Conservation (phyloP, 2,888 invertebrate genomes). For the Synanthedon formicaeformis region DNA sequence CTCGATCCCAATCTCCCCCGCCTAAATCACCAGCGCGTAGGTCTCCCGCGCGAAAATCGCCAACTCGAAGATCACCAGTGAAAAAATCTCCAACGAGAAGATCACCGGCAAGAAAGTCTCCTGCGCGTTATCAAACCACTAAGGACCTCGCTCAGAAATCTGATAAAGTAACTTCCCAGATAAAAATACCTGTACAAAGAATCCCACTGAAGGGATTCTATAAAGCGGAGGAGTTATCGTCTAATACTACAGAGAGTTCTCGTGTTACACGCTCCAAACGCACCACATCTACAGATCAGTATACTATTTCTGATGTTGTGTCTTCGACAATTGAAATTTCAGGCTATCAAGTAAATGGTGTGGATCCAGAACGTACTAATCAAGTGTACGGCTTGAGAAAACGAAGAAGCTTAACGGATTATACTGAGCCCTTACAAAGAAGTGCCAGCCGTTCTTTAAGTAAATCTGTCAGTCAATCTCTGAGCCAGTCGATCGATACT, state of each 20-base stretch:
- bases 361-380: constrained; percentile 16
- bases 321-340: constrained; percentile 21
- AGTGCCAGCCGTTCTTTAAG: constrained; percentile 16
- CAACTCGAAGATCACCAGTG: constrained; percentile 62
- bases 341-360: constrained; percentile 40
- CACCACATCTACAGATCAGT: constrained; percentile 31
- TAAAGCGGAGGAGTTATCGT: constrained; percentile 19
- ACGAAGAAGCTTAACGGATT: constrained; percentile 32
- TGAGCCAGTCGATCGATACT: constrained; percentile 46
- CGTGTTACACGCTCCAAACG: constrained; percentile 41
- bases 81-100: constrained; percentile 22
- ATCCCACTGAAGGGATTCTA: background rate
- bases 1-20: constrained; percentile 38
- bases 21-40: constrained; percentile 49
- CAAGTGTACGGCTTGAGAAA: constrained; percentile 39
- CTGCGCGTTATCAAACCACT: constrained; percentile 11
- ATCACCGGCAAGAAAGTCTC: constrained; percentile 31
- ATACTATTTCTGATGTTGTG: constrained; percentile 1
- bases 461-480: constrained; percentile 47
- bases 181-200: constrained; percentile 7
- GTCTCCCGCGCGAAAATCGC: constrained; percentile 67
- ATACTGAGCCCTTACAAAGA: background rate
- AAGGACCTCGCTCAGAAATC: constrained; percentile 37
- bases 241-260: constrained; percentile 25
- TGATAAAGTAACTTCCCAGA: constrained; percentile 28